Conservation (phyloP, 2,888 invertebrate genomes). For the Leptothorax acervorum region DNA sequence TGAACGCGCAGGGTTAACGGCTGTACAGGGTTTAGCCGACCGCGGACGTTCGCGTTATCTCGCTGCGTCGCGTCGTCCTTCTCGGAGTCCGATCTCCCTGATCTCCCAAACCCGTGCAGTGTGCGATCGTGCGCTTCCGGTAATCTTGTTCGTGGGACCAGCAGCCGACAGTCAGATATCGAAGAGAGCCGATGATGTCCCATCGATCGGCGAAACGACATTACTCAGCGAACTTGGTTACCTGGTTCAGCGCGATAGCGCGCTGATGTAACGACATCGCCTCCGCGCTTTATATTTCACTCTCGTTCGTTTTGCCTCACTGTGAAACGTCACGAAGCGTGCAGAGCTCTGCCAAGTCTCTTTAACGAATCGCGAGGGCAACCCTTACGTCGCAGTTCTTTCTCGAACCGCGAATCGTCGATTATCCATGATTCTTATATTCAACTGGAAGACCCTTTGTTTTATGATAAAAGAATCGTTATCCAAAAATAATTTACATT, state of each 20-base stretch:
- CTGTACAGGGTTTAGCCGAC: conserved; percentile 25
- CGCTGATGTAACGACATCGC: conserved; percentile 64
- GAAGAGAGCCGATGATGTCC: conserved; percentile 74
- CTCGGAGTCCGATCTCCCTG: not conserved
- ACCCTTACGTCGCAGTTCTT: not conserved
- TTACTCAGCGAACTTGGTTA: conserved; percentile 69
- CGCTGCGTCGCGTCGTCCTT: not conserved
- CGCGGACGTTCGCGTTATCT: conserved; percentile 12
- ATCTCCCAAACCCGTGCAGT: not conserved
- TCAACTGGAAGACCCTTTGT: not conserved
- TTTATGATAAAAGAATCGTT: not conserved
- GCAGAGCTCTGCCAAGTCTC: not conserved
- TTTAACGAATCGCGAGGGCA: conserved; percentile 44
- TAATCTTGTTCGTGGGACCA: conserved; percentile 70
- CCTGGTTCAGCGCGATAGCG: conserved; percentile 31
- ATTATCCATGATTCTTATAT: not conserved
- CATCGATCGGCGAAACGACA: conserved; percentile 69
- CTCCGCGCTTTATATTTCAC: conserved; percentile 52
- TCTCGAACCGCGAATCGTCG: not conserved
- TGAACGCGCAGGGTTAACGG: conserved; percentile 31
- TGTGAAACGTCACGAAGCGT: conserved; percentile 3
- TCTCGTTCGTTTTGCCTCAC: conserved; percentile 61
- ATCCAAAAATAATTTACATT: not conserved
- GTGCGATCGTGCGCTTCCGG: conserved; percentile 21
- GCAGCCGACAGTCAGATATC: conserved; percentile 62